Evolutionary conservation across 2,888 invertebrate species (phyloP), one percentile per base, ranked within the genome.

Genomic region (Drosophila siamana): DNA sequence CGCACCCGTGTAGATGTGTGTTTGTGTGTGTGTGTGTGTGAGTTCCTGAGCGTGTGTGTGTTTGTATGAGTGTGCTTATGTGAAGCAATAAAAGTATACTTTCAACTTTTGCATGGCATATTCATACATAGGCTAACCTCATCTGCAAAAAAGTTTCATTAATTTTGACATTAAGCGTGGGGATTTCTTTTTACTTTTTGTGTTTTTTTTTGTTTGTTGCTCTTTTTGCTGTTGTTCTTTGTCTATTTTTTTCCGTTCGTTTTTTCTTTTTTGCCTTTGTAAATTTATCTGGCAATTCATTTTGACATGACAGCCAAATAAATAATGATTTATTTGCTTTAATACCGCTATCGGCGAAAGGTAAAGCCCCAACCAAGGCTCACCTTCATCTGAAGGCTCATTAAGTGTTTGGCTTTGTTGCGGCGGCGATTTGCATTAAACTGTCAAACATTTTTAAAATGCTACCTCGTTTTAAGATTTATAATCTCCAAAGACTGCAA

Each of bases 241-340:
- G 38, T n/a, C n/a, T 19, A 1, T 51, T 41, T 0, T 48, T 47
- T 4, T 54, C 4, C 30, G 2, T 33, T 33, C 28, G 16, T 66
- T 62, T 67, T 56, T 48, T 54, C 26, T 66, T 52, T 66, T 52
- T 52, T 47, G 57, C 54, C 63, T 57, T 74, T 47, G 40, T 40
- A 62, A 59, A 69, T 73, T 77, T 80, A 86, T 79, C 78, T 71
- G 68, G 77, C 79, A 81, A 81, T 79, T 84, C 77, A 85, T 78
- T 86, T 86, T 78, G 82, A 81, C 86, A 81, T 71, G 76, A 79
- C 78, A 74, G 69, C 71, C 73, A 79, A 85, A 88, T 78, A 87
- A 86, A 88, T 86, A 89, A 88, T 88, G 89, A 90, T 90, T 89
- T 87, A 90, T 88, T 64, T 61, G 36, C 40, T 8, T 33, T 61